Percentiles rank a stretch among this genome's conserved stretches.
phyloP scores from a whole-genome alignment of 2,113 vertebrate species.

The Sphyrna mokarran region DNA sequence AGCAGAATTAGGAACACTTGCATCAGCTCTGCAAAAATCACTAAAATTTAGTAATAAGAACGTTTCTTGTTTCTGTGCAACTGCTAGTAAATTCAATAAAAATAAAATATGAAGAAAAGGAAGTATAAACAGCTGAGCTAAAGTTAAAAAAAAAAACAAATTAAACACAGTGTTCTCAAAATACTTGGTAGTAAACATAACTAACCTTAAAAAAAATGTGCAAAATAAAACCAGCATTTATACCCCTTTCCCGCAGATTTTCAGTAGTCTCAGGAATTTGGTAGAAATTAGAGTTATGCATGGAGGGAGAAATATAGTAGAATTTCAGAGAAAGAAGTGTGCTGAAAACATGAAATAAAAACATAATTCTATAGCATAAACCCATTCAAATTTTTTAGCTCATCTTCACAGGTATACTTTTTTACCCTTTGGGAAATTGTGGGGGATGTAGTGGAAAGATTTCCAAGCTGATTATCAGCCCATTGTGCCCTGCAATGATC shows the following conservation, averaged over 20 bases:
- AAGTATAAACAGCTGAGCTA: neutral
- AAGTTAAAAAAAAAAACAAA: neutral
- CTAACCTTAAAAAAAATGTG: neutral
- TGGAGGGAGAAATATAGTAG: neutral
- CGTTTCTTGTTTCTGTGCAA: neutral
- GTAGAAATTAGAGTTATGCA: neutral
- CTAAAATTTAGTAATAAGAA: neutral
- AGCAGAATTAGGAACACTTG: neutral
- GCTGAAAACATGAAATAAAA: neutral
- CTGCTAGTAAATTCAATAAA: neutral
- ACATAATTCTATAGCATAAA: neutral
- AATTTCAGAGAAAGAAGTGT: neutral
- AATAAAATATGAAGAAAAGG: neutral
- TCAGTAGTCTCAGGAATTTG: neutral
- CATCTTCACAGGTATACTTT: too few species aligned
- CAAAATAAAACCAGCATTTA: neutral
- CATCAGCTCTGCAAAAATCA: neutral
- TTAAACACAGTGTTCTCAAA: neutral
- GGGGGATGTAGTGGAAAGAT: too few species aligned
- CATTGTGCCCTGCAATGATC: too few species aligned
- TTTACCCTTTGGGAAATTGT: too few species aligned
- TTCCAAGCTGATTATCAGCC: too few species aligned
- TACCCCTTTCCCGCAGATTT: neutral
- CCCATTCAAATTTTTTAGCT: too few species aligned
- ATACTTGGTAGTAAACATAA: neutral